Evolutionary conservation across 2,797 vertebrate species (phyloP).

Genomic region (Synanceia verrucosa): DNA sequence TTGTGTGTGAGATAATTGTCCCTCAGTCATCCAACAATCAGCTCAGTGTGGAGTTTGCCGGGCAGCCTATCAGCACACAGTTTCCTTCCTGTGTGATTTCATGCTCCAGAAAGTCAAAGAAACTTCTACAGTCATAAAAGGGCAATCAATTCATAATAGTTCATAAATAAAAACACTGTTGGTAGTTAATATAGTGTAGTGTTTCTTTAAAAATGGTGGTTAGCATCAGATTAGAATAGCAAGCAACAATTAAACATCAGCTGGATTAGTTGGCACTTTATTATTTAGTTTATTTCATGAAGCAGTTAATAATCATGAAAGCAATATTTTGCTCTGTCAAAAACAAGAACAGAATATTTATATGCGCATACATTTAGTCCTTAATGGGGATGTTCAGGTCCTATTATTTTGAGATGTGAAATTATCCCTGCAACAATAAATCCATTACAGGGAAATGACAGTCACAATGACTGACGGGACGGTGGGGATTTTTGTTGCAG

Average conservation of each 20-base stretch:
- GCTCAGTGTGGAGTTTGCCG: not conserved
- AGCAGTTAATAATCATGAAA: not conserved
- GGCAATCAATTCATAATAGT: not conserved
- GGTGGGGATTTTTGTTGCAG: not conserved
- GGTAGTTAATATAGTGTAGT: not conserved
- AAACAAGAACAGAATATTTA: not conserved
- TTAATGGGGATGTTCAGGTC: not conserved
- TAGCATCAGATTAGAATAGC: not conserved
- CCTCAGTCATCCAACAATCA: not conserved
- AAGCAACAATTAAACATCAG: not conserved
- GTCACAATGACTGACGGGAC: too few relatives aligned
- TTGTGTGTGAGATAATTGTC: not conserved
- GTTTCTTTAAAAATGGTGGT: not conserved
- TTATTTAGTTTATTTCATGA: not conserved
- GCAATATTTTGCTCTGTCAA: not conserved
- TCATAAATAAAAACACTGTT: not conserved
- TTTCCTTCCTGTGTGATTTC: slow-evolving; percentile 15
- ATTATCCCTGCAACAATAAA: not conserved
- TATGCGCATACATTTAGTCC: not conserved
- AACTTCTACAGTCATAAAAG: not conserved
- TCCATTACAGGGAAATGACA: not conserved
- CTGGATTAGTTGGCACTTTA: not conserved
- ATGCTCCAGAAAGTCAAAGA: slow-evolving; percentile 11
- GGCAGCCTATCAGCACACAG: not conserved
- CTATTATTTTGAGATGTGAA: not conserved